Conservation (phyloP, 1,140 invertebrate genomes). For the Anoplophora glabripennis region DNA sequence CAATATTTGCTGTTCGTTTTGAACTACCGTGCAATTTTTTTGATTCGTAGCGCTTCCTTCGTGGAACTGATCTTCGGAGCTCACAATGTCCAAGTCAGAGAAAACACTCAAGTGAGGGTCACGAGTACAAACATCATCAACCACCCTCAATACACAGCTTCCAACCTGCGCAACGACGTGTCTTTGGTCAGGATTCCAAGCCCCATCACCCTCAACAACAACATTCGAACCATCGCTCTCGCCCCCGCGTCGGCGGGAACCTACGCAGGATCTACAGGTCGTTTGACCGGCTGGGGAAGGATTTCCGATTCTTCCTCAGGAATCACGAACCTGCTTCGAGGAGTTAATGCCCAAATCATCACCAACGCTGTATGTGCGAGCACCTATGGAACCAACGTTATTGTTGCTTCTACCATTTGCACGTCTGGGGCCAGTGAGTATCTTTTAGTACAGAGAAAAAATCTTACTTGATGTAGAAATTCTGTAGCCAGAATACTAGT, state of each 20-base stretch:
- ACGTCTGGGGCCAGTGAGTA: not conserved
- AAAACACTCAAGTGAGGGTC: conserved; percentile 10
- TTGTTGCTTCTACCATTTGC: not conserved
- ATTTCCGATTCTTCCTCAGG: not conserved
- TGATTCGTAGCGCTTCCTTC: conserved; percentile 1
- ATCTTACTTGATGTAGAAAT: too few species aligned
- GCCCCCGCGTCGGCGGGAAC: conserved; percentile 15
- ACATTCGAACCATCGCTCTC: conserved; percentile 3
- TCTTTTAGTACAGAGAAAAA: too few species aligned
- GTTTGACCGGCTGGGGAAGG: conserved; percentile 20
- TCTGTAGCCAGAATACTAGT: too few species aligned
- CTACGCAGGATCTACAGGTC: conserved; percentile 12
- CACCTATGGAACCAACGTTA: not conserved
- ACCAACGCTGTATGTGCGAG: not conserved
- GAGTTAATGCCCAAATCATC: not conserved
- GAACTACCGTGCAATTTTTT: too few species aligned
- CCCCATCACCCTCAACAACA: not conserved
- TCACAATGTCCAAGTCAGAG: conserved; percentile 12
- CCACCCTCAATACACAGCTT: conserved; percentile 7
- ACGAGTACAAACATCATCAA: not conserved
- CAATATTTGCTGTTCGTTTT: too few species aligned
- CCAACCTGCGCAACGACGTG: conserved; percentile 16
- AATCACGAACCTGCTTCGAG: not conserved
- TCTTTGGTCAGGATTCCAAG: conserved; percentile 6
- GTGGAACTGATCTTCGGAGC: conserved; percentile 14